Conservation (phyloP, 2,888 invertebrate species). For the Candidula unifasciata region DNA sequence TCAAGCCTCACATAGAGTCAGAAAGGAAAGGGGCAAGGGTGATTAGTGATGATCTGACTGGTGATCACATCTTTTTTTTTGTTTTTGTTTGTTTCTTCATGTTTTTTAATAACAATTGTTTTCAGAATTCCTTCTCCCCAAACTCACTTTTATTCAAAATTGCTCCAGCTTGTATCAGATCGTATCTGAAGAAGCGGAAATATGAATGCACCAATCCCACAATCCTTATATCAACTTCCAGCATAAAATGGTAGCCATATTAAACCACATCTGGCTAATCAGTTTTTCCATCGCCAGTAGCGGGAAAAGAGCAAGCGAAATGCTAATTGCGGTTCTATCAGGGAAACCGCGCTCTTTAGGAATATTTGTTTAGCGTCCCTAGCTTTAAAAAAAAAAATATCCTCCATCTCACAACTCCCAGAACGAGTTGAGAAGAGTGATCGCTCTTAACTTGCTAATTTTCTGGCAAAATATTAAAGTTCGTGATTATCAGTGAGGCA, state of each 20-base stretch:
- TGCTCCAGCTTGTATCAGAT: no score
- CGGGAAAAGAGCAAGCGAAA: constrained; percentile 23
- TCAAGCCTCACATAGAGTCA: no score
- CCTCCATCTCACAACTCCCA: constrained; percentile 4
- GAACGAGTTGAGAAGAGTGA: constrained; percentile 29
- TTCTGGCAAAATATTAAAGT: constrained; percentile 44
- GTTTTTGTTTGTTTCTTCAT: no score
- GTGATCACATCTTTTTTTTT: no score
- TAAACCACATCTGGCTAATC: constrained; percentile 29
- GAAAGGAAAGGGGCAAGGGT: no score
- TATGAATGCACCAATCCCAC: not conserved
- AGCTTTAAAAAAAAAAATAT: constrained; percentile 12
- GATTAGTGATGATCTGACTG: no score
- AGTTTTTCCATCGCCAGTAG: not conserved
- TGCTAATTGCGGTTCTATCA: constrained; percentile 47
- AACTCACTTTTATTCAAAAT: no score
- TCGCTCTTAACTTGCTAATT: constrained; percentile 45
- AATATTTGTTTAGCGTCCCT: constrained; percentile 44
- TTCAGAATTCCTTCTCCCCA: no score
- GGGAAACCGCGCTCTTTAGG: constrained; percentile 44
- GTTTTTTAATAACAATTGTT: no score
- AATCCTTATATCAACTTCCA: not conserved
- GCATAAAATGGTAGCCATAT: not conserved
- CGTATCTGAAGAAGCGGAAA: no score
- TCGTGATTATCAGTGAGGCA: constrained; percentile 34